Percentiles rank a stretch among this genome's conserved stretches.
Conservation (phyloP, 2,113 vertebrate genomes). For the Melanostigma gelatinosum region DNA sequence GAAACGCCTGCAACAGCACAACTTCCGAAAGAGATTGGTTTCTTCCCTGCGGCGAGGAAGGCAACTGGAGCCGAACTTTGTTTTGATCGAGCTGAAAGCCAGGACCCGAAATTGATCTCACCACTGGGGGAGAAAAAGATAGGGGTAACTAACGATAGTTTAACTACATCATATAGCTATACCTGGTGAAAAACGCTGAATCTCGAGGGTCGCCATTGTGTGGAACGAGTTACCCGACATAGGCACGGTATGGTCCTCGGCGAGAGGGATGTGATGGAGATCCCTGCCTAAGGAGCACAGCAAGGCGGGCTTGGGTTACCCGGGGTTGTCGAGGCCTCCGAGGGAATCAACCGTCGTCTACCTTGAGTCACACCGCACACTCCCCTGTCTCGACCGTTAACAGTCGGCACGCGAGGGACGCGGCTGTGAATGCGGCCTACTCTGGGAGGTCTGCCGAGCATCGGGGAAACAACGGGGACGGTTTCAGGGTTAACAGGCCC, state of each 20-base stretch:
- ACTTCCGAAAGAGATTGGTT: conserved; percentile 64
- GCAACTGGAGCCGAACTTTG: conserved; percentile 70
- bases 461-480: conserved; percentile 74
- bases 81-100: conserved; percentile 68
- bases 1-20: conserved; percentile 53
- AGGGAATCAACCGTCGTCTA: conserved; percentile 66
- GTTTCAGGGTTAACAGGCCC: conserved; percentile 60
- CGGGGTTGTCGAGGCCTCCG: conserved; percentile 77
- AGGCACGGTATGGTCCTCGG: conserved; percentile 62
- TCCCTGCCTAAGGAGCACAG: conserved; percentile 72
- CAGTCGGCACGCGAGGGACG: conserved; percentile 71
- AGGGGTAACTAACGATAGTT: conserved; percentile 58
- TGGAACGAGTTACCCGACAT: conserved; percentile 49
- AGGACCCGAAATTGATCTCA: conserved; percentile 73
- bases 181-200: conserved; percentile 58
- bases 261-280: conserved; percentile 70
- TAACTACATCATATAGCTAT: conserved; percentile 54
- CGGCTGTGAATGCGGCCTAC: conserved; percentile 81
- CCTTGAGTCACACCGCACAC: conserved; percentile 52
- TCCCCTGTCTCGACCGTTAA: conserved; percentile 34
- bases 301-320: conserved; percentile 77
- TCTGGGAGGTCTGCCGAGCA: conserved; percentile 77
- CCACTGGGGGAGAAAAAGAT: conserved; percentile 53
- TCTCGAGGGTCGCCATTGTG: conserved; percentile 73
- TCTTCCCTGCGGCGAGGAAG: conserved; percentile 51